Base-by-base conservation (phyloP, 2,113 vertebrate species). In the Ivindomyrus marchei region DNA sequence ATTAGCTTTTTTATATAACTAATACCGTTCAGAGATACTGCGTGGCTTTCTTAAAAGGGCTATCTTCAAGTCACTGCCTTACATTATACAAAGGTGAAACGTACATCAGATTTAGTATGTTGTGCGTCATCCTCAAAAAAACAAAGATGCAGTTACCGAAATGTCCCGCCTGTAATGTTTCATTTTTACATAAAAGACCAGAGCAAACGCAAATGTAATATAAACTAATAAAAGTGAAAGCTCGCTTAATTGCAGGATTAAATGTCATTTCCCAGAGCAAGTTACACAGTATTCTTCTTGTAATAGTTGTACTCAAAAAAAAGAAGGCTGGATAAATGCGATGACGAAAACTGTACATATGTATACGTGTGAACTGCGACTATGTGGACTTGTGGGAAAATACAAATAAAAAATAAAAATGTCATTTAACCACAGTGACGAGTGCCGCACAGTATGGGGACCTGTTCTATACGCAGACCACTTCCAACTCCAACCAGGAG, bases 401-500 rank as follows among this genome's bases (percentile, higher is more conserved):
- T 19, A 7, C 31, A 80, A 80, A 77, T 8, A 36, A 17, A 6
- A 4, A 15, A 11, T 21, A 56, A 56, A 0, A 21, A 56, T 21
- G 19, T 21, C 1, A 36, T 77, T 39, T 77, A 39, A 77, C 31
- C 17, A 42, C 15, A 80, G 17, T 19, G 13, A 80, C 31, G 74
- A 80, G 74, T 39, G 74, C 1, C 91, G 86, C 90, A 93, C 77
- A 90, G 94, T 92, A 85, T 94, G 93, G 94, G 92, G 90, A 90
- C 89, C 92, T 93, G 93, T 94, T 92, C 93, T 93, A 93, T 94
- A 94, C 93, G 93, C 92, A 93, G 93, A 92, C 91, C 93, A 92
- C 94, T 93, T 93, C 93, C 92, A 92, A 89, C 91, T 93, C 93
- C 93, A 94, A 94, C 95, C 93, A 93, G 91, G 85, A 91, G 93